Percentiles rank a stretch among this genome's conserved stretches.
Conservation (phyloP, 2,888 invertebrate genomes). For the Leptopterna dolabrata region DNA sequence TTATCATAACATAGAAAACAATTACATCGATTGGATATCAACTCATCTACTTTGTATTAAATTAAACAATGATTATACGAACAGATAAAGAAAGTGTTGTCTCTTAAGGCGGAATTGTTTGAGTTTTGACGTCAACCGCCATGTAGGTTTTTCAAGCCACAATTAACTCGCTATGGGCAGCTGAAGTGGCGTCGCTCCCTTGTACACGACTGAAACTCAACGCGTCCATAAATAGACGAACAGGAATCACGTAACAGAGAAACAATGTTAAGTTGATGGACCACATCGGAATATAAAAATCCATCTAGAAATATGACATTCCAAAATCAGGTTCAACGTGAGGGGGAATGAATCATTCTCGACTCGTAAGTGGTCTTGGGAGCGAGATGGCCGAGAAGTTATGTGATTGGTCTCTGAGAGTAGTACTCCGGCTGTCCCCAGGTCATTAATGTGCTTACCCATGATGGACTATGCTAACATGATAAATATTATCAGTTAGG, state of each 20-base stretch:
- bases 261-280: constrained; percentile 9
- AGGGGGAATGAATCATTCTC: constrained; percentile 1
- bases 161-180: not conserved
- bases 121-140: not conserved
- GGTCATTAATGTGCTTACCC: constrained; percentile 24
- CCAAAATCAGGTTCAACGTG: not conserved
- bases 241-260: not conserved
- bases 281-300: not conserved
- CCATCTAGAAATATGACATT: constrained; percentile 14
- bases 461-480: constrained; percentile 36
- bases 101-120: not conserved
- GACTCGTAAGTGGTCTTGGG: not conserved
- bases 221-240: not conserved
- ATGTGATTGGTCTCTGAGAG: constrained; percentile 16
- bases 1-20: too few species aligned
- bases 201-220: not conserved
- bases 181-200: not conserved
- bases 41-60: too few species aligned
- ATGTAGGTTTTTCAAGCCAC: not conserved
- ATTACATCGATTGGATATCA: too few species aligned
- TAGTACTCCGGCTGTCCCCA: constrained; percentile 20
- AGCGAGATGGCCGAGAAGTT: not conserved
- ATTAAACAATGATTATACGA: too few species aligned
- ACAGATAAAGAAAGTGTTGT: not conserved
- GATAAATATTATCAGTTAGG: constrained; percentile 43